Conservation (phyloP, 2,113 vertebrate species). For the Kryptolebias marmoratus region DNA sequence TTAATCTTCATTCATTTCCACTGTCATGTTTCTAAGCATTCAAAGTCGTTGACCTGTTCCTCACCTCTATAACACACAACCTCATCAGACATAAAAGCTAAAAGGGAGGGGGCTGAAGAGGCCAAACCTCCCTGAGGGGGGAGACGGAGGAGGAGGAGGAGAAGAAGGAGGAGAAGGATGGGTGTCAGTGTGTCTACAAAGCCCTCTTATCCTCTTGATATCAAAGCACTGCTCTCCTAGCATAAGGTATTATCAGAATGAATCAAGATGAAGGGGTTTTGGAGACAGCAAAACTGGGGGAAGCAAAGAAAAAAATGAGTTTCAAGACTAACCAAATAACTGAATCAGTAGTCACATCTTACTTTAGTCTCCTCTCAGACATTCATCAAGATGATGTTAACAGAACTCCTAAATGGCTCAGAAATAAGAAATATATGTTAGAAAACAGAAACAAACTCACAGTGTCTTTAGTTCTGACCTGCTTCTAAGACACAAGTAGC, state of each 20-base stretch:
- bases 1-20: slow-evolving; percentile 39
- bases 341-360: no score
- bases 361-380: background rate
- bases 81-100: slow-evolving; percentile 63
- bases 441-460: background rate
- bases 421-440: background rate
- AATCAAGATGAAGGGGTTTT: slow-evolving; percentile 38
- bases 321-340: no score
- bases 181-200: slow-evolving; percentile 66
- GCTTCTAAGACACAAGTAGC: slow-evolving; percentile 20
- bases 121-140: slow-evolving; percentile 57
- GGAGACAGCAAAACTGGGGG: no score
- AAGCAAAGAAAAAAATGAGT: background rate
- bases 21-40: slow-evolving; percentile 18
- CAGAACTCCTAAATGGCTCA: background rate
- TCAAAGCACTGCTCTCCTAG: slow-evolving; percentile 67
- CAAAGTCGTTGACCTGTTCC: slow-evolving; percentile 65
- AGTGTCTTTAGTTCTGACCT: background rate
- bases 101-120: slow-evolving; percentile 40
- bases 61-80: slow-evolving; percentile 57
- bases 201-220: slow-evolving; percentile 67
- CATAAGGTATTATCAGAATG: slow-evolving; percentile 55
- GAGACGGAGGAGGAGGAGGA: slow-evolving; percentile 52
- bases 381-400: background rate
- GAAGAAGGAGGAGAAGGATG: slow-evolving; percentile 51